Conservation (phyloP, 1,140 invertebrate genomes). For the Sarcophaga peregrina region DNA sequence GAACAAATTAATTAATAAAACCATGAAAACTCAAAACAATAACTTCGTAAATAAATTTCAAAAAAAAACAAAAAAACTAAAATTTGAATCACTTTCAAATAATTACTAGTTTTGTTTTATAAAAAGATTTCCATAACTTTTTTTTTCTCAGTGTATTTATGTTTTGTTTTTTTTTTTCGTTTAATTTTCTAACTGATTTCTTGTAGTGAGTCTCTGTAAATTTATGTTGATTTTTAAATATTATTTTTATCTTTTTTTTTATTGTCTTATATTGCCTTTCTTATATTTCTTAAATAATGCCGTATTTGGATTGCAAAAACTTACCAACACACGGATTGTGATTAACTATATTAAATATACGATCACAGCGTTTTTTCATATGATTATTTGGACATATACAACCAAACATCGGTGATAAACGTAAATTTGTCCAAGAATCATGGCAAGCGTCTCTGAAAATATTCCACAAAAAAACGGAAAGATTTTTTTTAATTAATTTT, state of each 20-base stretch:
- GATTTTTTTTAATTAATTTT: too few relatives aligned
- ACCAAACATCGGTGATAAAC: constrained; percentile 87
- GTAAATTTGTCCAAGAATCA: constrained; percentile 84
- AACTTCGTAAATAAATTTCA: not conserved
- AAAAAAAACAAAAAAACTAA: not conserved
- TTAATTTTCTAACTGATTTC: constrained; percentile 24
- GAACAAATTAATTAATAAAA: constrained; percentile 44
- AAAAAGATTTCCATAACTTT: not conserved
- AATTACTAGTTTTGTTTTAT: too few relatives aligned
- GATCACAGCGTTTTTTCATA: constrained; percentile 86
- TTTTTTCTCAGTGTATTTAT: not conserved
- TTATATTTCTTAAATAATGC: not conserved
- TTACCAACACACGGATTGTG: constrained; percentile 92
- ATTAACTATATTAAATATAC: constrained; percentile 86
- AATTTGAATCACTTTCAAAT: not conserved
- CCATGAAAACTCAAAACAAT: constrained; percentile 44
- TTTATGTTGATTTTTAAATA: constrained; percentile 34
- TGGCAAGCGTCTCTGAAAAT: constrained; percentile 81
- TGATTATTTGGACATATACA: constrained; percentile 91
- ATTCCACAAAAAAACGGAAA: too few relatives aligned
- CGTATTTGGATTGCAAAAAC: constrained; percentile 65
- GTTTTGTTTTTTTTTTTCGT: constrained; percentile 34
- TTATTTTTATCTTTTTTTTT: constrained; percentile 38
- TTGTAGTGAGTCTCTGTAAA: constrained; percentile 31
- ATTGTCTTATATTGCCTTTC: constrained; percentile 12